Evolutionary conservation across 2,113 vertebrate genomes (phyloP).

Genomic region (Channa argus): DNA sequence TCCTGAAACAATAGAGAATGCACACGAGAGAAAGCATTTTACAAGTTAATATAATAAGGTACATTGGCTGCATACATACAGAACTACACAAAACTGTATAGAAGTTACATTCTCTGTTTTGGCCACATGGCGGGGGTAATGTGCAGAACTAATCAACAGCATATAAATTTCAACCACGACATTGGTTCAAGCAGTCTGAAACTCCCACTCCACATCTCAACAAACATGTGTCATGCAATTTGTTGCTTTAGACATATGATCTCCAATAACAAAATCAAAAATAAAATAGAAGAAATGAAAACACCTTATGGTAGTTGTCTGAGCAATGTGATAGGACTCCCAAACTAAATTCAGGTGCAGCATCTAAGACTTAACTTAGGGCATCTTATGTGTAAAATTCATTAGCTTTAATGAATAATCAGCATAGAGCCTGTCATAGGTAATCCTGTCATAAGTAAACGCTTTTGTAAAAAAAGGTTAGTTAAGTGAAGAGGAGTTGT

Average conservation of each 20-base stretch:
- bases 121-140: slow-evolving; percentile 64
- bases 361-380: background rate
- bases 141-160: slow-evolving; percentile 8
- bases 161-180: background rate
- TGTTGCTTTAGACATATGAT: slow-evolving; percentile 1
- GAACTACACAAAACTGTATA: background rate
- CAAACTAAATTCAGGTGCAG: background rate
- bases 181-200: background rate
- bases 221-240: background rate
- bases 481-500: background rate
- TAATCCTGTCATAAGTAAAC: background rate
- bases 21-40: background rate
- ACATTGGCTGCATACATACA: background rate
- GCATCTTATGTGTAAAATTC: background rate
- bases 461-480: background rate
- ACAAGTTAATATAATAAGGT: background rate
- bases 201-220: slow-evolving; percentile 20
- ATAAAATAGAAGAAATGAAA: background rate
- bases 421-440: background rate
- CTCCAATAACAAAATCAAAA: background rate
- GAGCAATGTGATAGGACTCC: background rate
- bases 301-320: background rate
- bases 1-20: slow-evolving; percentile 80
- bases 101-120: background rate
- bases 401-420: too few species aligned